Evolutionary conservation across 2,888 invertebrate species (phyloP), one percentile per base, ranked within the genome.

Genomic region (Arctia plantaginis): DNA sequence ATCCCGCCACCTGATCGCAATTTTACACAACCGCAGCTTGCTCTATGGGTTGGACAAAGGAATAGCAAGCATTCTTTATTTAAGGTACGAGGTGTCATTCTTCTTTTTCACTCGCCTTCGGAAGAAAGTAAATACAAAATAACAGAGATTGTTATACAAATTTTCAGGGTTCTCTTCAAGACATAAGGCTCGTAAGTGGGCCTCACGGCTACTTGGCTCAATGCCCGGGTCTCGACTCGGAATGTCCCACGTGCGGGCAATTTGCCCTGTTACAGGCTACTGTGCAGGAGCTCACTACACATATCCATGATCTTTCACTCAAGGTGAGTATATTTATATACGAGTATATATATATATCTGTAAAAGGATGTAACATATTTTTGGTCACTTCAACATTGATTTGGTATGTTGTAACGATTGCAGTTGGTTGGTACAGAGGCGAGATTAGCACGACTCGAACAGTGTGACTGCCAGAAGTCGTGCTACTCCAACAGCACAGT

Each of bases 191-290:
- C 93, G 97, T 98, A 90, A 97, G 97, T 89, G 98, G 98, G 87
- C 97, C 98, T 79, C 98, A 98, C 93, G 98, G 98, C 82, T 98
- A 98, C 94, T 96, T 98, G 89, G 96, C 97, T 87, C 98, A 98
- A 93, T 99, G 99, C 95, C 98, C 98, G 79, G 97, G 97, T 87
- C 96, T 98, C 93, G 98, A 98, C 93, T 97, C 98, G 87, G 97
- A 97, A 90, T 99, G 99, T 94, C 98, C 98, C 81, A 98, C 98
- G 69, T 99, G 98, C 94, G 98, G 98, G 85, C 98, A 98, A 95
- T 98, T 98, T 95, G 97, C 97, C 86, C 96, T 97, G 91, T 96
- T 99, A 90, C 98, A 98, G 95, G 97, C 97, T 89, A 98, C 98
- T 80, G 98, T 98, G 88, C 97, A 97, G 92, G 97, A 97, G 92